Evolutionary conservation across 2,797 vertebrate genomes (phyloP).

Genomic region (Apodemus agrarius): DNA sequence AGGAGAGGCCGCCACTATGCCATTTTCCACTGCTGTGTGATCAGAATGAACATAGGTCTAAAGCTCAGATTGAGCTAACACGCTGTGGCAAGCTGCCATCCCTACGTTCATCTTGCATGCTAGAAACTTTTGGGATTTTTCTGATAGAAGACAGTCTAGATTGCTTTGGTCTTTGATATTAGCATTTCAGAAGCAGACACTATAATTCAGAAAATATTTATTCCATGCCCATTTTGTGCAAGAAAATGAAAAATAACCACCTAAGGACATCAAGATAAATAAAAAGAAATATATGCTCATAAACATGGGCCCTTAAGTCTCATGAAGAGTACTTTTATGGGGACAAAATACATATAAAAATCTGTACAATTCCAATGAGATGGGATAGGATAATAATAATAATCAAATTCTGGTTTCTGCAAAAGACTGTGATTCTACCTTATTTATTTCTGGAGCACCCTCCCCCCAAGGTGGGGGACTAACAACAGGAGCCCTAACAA

Average conservation of each 20-base stretch:
- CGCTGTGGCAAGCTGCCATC: neutral
- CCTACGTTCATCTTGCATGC: neutral
- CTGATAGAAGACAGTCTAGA: neutral
- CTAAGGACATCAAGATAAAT: neutral
- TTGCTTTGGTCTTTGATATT: neutral
- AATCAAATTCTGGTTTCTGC: neutral
- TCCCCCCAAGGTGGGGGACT: neutral
- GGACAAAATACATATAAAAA: neutral
- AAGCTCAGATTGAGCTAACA: neutral
- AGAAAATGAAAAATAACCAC: neutral
- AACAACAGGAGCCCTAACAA: neutral
- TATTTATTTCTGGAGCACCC: neutral
- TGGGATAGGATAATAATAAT: neutral
- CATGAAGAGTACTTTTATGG: neutral
- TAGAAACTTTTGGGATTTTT: neutral
- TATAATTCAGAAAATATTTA: slow-evolving; percentile 17
- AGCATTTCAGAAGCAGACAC: neutral
- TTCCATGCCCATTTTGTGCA: neutral
- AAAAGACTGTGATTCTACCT: neutral
- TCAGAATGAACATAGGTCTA: neutral
- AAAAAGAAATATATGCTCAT: neutral
- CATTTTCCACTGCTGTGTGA: accelerated
- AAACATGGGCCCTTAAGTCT: neutral
- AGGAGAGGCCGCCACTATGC: neutral
- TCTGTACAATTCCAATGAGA: neutral